Conservation (phyloP, 1,140 invertebrate genomes). For the Drosophila ogumai region DNA sequence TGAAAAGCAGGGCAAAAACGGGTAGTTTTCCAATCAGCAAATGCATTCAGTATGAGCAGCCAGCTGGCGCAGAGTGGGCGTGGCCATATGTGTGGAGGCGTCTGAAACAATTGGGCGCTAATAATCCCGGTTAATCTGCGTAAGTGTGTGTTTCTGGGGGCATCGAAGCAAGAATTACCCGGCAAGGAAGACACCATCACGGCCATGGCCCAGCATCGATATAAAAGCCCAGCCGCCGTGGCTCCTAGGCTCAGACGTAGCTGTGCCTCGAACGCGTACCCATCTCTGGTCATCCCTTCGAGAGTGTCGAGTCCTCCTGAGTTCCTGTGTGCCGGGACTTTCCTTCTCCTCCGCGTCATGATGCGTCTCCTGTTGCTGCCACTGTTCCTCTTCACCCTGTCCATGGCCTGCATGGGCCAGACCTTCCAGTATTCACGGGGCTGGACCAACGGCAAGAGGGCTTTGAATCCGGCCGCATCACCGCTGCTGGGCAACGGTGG, state of each 20-base stretch:
- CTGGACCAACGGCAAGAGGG: slow-evolving; percentile 90
- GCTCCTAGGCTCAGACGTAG: slow-evolving; percentile 53
- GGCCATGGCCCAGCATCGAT: slow-evolving; percentile 22
- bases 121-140: slow-evolving; percentile 80
- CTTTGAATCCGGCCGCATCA: slow-evolving; percentile 66
- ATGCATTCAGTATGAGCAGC: slow-evolving; percentile 82
- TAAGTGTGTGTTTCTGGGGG: slow-evolving; percentile 58
- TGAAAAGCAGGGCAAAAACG: slow-evolving; percentile 30
- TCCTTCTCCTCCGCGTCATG: slow-evolving; percentile 37
- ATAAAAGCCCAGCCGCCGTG: slow-evolving; percentile 58
- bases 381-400: slow-evolving; percentile 70
- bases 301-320: slow-evolving; percentile 26
- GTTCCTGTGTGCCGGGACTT: background rate
- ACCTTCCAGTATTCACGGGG: slow-evolving; percentile 91
- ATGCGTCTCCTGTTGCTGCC: slow-evolving; percentile 72
- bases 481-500: slow-evolving; percentile 36
- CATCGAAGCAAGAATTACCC: slow-evolving; percentile 35
- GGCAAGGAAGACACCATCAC: slow-evolving; percentile 18
- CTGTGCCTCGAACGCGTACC: slow-evolving; percentile 28
- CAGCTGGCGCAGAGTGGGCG: slow-evolving; percentile 51
- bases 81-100: slow-evolving; percentile 46
- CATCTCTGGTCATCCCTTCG: slow-evolving; percentile 4
- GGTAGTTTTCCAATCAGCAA: slow-evolving; percentile 84
- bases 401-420: slow-evolving; percentile 85
- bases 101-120: slow-evolving; percentile 81